These are phyloP conservation scores for Anas bernieri DNA, from an alignment of 2,797 vertebrate genomes.

Conservation along the genomic window DNA sequence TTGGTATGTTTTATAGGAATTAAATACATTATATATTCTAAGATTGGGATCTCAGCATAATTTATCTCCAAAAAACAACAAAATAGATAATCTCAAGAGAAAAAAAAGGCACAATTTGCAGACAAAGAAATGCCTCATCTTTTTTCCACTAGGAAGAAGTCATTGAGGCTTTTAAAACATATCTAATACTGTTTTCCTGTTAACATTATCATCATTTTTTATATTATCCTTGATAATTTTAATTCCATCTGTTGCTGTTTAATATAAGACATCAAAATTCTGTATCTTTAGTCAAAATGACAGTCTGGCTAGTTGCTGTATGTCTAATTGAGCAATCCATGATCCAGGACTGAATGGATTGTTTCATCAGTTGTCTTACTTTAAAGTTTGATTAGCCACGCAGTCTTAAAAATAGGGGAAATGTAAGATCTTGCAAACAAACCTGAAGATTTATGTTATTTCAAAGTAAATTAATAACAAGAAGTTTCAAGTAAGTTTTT, in stretches of 20 bases:
- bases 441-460: background rate
- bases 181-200: background rate
- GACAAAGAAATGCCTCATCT: background rate
- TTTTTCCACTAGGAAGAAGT: background rate
- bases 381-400: background rate
- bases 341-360: background rate
- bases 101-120: background rate
- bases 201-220: background rate
- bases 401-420: background rate
- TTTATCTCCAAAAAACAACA: background rate
- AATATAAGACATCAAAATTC: background rate
- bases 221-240: background rate
- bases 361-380: background rate
- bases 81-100: background rate
- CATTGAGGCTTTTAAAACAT: background rate
- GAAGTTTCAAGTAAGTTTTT: background rate
- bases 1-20: background rate
- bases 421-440: background rate
- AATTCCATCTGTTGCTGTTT: background rate
- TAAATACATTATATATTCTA: background rate
- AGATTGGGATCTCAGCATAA: background rate
- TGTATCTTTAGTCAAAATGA: background rate
- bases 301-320: background rate
- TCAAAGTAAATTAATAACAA: background rate
- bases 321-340: background rate